Evolutionary conservation across 2,797 vertebrate species (phyloP), one percentile per base, ranked within the genome.

Genomic region (Siniperca undulata): DNA sequence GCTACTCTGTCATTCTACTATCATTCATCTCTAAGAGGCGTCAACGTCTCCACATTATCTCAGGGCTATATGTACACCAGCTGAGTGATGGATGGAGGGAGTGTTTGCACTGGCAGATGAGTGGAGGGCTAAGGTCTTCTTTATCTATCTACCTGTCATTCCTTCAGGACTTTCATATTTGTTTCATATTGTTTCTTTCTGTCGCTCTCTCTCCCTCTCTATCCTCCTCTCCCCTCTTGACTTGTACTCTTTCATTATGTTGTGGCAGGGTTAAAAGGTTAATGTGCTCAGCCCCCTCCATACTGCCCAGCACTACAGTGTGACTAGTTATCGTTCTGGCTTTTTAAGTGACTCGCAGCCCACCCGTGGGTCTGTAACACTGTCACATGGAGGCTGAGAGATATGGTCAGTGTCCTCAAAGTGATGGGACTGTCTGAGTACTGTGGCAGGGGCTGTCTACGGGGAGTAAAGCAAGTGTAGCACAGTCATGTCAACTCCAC

Each of bases 31-130:
- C 44, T 7, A 34, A 48, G 64, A 81, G 58, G 48, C 24, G 5
- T 88, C 78, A 68, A 30, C 46, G 3, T 76, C 64, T 38, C 52
- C 66, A 42, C 64, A 74, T 83, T 70, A 84, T 88, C 83, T 86
- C 71, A 36, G 81, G 74, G 78, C 85, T 55, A 58, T 75, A 53
- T 80, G 84, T 82, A 65, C 68, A 38, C 55, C 69, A 19, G 77
- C 74, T 74, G 82, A 86, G 76, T 91, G 93, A 94, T 89, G 78
- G 90, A 93, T 92, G 86, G 80, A 84, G 64, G 48, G 71, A 88
- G 66, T 22, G 72, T 83, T 89, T 82, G 83, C 48, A 53, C 75
- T 40, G 67, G 80, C 68, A 64, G 88, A 92, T 80, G 83, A 90
- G 82, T 62, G 46, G 76, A 86, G 78, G 84, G 76, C 84, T 85